phyloP scores from a whole-genome alignment of 2,797 vertebrate species.

The Liasis olivaceus region DNA sequence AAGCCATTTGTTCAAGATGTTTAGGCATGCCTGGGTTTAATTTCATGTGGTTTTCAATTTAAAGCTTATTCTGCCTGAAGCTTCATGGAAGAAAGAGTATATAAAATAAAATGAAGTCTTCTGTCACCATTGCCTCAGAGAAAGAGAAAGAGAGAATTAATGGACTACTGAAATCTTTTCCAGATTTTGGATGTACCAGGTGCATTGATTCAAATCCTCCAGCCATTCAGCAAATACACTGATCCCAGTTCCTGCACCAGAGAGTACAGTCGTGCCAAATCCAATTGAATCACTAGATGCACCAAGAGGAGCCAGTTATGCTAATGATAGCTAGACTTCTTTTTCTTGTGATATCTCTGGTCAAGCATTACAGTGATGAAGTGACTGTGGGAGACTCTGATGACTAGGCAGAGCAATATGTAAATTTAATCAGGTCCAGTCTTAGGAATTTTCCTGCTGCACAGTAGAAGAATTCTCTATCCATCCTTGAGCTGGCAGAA shows the following conservation, averaged over 20 bases:
- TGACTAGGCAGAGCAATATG: background rate
- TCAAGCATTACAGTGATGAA: background rate
- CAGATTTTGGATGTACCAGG: background rate
- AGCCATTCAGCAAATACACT: background rate
- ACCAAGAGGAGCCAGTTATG: background rate
- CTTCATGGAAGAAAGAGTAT: background rate
- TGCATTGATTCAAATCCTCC: background rate
- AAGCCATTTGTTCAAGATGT: background rate
- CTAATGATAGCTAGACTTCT: background rate
- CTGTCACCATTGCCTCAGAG: background rate
- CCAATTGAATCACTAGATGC: background rate
- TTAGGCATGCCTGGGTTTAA: background rate
- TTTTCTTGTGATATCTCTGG: background rate
- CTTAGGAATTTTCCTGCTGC: background rate
- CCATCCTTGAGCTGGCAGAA: background rate
- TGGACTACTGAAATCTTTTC: background rate
- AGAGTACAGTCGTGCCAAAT: background rate
- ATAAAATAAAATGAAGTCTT: background rate
- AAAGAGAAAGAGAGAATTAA: background rate
- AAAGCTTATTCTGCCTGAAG: background rate
- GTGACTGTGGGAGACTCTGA: background rate
- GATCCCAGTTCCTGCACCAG: background rate
- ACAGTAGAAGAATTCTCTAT: background rate
- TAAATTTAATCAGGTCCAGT: background rate
- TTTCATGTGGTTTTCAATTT: background rate